These are phyloP conservation scores for Adela reaumurella DNA, from an alignment of 2,888 invertebrate genomes.

Conservation along the genomic window DNA sequence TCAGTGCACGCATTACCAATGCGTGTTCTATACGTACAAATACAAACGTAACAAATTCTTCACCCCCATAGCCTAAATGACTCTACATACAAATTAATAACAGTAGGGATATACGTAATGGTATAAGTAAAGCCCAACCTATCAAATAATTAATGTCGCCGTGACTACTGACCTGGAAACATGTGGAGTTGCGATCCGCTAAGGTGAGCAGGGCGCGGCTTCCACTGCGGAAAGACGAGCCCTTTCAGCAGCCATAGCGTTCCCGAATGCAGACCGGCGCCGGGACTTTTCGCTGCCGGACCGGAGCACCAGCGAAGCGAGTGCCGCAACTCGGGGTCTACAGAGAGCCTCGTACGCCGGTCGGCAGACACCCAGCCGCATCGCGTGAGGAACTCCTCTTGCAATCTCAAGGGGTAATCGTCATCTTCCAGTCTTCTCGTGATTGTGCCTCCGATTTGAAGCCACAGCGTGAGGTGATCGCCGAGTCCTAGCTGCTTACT, in stretches of 20 bases:
- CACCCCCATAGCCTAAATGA: no score
- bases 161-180: no score
- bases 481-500: conserved; percentile 46
- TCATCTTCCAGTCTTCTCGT: conserved; percentile 50
- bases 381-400: conserved; percentile 57
- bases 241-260: conserved; percentile 61
- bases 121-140: no score
- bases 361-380: conserved; percentile 59
- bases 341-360: conserved; percentile 58
- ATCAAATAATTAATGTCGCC: no score
- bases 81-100: no score
- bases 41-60: no score
- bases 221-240: conserved; percentile 67
- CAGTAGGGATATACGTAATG: no score
- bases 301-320: conserved; percentile 61
- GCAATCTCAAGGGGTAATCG: conserved; percentile 58
- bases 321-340: conserved; percentile 62
- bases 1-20: no score
- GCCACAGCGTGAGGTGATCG: conserved; percentile 47
- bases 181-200: conserved; percentile 59
- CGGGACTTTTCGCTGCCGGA: conserved; percentile 47
- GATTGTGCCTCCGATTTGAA: conserved; percentile 55
- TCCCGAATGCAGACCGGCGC: conserved; percentile 34
- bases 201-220: conserved; percentile 55
- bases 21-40: no score